phyloP scores from a whole-genome alignment of 2,888 invertebrate species.

The Drosophila nigritarsus region DNA sequence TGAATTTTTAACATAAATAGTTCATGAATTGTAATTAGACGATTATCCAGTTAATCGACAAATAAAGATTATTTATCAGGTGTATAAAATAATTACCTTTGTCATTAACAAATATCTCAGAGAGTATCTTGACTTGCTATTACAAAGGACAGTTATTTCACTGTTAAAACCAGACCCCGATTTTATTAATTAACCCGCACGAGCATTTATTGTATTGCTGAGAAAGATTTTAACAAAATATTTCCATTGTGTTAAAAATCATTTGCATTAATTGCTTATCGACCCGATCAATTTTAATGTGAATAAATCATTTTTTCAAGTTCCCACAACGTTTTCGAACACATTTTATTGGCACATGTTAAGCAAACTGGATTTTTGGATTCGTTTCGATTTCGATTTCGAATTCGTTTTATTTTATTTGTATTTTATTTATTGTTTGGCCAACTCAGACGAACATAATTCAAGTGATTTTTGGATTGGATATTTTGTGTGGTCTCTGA shows the following conservation, averaged over 20 bases:
- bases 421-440: background rate
- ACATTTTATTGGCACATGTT: conserved; percentile 48
- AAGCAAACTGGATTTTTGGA: conserved; percentile 47
- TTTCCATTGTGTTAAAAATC: conserved; percentile 6
- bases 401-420: background rate
- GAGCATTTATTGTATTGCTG: background rate
- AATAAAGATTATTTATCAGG: background rate
- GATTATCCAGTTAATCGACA: background rate
- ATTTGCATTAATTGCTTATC: conserved; percentile 33
- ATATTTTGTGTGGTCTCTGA: conserved; percentile 53
- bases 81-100: background rate
- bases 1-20: background rate
- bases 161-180: background rate
- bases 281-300: conserved; percentile 13
- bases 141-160: background rate
- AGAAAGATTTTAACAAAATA: background rate
- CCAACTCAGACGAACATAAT: conserved; percentile 33
- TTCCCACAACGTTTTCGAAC: conserved; percentile 19
- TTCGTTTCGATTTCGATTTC: background rate
- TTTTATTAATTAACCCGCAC: background rate
- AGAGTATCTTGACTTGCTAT: background rate
- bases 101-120: background rate
- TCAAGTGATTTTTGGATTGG: conserved; percentile 24
- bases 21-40: background rate
- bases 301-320: conserved; percentile 23